Percentiles rank a stretch among this genome's conserved stretches.
phyloP scores from a whole-genome alignment of 2,113 vertebrate genomes.

The Reinhardtius hippoglossoides region DNA sequence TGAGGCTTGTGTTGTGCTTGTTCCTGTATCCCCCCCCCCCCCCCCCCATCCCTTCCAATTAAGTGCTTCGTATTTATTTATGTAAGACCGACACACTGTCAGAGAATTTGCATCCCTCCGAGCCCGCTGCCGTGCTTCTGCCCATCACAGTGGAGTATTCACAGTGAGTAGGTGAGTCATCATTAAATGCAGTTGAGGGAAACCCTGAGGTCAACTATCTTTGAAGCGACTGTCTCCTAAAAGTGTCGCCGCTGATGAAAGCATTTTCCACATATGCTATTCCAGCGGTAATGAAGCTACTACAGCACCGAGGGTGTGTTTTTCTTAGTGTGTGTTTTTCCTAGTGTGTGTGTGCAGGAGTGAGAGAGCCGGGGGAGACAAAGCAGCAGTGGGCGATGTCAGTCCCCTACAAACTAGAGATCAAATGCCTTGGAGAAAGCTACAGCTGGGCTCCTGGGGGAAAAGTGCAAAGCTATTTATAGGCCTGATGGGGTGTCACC shows the following conservation, averaged over 20 bases:
- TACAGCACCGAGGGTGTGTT: neutral
- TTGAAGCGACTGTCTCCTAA: conserved; percentile 16
- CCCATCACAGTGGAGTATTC: conserved; percentile 13
- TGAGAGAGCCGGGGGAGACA: conserved; percentile 45
- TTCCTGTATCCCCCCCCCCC: conserved; percentile 16
- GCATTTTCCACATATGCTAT: neutral
- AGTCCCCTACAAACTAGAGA: conserved; percentile 65
- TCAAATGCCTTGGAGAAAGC: conserved; percentile 62
- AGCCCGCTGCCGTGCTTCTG: neutral
- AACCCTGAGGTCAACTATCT: conserved; percentile 9
- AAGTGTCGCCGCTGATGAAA: conserved; percentile 23
- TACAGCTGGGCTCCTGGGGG: conserved; percentile 69
- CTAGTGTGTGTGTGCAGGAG: conserved; percentile 25
- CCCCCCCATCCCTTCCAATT: conserved; percentile 40
- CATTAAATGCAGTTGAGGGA: conserved; percentile 28
- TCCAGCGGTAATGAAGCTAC: conserved; percentile 21
- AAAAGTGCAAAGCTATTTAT: conserved; percentile 73
- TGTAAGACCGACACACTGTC: conserved; percentile 19
- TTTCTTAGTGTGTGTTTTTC: conserved; percentile 3
- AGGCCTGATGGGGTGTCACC: conserved; percentile 70
- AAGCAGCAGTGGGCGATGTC: conserved; percentile 58
- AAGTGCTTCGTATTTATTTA: conserved; percentile 46
- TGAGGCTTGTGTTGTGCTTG: conserved; percentile 20
- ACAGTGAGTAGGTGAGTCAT: conserved; percentile 42
- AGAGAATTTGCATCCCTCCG: conserved; percentile 18